Evolutionary conservation across 2,797 vertebrate genomes (phyloP), one percentile per base, ranked within the genome.

Genomic region (Chrysocyon brachyurus): DNA sequence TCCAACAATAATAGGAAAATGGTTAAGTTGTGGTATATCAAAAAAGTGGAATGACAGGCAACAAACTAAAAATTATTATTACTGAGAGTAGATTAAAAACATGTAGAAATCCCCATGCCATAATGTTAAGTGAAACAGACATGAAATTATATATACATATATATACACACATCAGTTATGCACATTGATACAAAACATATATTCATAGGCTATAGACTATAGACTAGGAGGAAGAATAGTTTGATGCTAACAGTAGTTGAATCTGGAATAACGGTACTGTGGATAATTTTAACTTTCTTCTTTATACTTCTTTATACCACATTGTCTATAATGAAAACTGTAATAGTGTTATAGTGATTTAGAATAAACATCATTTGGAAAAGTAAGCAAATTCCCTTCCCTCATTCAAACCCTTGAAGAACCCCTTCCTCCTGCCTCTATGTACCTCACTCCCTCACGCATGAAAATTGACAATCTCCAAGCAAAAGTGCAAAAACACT

Each of bases 1-100:
- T 72, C 54, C 96, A 79, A 97, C 61, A 92, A 40, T 40, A 97
- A 81, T 3, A 94, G 78, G 75, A 95, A 97, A 98, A 91, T 88
- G 66, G 57, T 87, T 95, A 93, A 84, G 61, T 79, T 96, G 85
- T 92, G 91, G 72, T 86, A 86, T 75, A 91, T 83, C 70, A 87
- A 89, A 91, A 91, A 49, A 61, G 52, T 64, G 40, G 85, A 83
- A 93, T 75, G 63, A 92, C n/a, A 87, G 89, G 87, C 52, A 94
- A 72, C 56, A 97, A 79, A 96, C n/a, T 61, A 82, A 91, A 96
- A 95, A 90, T 92, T 52, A 85, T 70, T 97, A n/a, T 88, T 94
- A 92, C 64, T 91, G 57, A 94, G 64, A 91, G 46, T 59, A 63
- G 82, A 92, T 75, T 28, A 85, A 95, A 97, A 87, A 90, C 21